A percentile compares a stretch with the other conserved stretches of the same genome.
Conservation (phyloP, 2,888 invertebrate genomes). For the Scrobipalpa costella region DNA sequence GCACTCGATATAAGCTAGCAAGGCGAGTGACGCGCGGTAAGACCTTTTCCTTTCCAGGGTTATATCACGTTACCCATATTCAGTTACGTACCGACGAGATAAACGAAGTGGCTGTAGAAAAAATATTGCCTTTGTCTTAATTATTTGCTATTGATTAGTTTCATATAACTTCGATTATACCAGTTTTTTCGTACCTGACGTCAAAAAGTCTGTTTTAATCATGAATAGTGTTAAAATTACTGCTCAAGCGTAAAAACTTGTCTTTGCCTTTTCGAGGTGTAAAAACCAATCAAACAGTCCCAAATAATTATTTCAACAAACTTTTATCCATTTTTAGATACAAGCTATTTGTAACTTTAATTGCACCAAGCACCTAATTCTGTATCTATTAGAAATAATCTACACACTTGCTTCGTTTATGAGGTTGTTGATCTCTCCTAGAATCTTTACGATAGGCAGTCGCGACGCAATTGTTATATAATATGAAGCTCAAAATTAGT, state of each 20-base stretch:
- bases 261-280: not conserved
- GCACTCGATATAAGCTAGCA: not conserved
- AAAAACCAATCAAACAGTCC: not conserved
- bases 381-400: slow-evolving; percentile 5
- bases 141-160: too few relatives aligned
- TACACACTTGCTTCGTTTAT: not conserved
- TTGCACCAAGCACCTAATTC: not conserved
- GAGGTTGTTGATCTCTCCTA: slow-evolving; percentile 2
- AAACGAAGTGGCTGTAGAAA: too few relatives aligned
- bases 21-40: not conserved
- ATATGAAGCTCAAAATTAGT: not conserved
- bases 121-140: too few relatives aligned
- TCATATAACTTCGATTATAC: too few relatives aligned
- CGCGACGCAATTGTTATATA: not conserved
- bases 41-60: not conserved
- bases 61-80: not conserved
- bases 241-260: not conserved
- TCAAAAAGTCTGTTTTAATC: too few relatives aligned
- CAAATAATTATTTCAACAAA: not conserved
- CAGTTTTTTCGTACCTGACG: too few relatives aligned
- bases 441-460: not conserved
- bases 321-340: not conserved
- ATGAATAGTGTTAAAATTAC: too few relatives aligned
- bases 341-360: slow-evolving; percentile 10
- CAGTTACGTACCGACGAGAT: too few relatives aligned